Conservation (phyloP, 2,888 invertebrate genomes). For the Sisyra terminalis region DNA sequence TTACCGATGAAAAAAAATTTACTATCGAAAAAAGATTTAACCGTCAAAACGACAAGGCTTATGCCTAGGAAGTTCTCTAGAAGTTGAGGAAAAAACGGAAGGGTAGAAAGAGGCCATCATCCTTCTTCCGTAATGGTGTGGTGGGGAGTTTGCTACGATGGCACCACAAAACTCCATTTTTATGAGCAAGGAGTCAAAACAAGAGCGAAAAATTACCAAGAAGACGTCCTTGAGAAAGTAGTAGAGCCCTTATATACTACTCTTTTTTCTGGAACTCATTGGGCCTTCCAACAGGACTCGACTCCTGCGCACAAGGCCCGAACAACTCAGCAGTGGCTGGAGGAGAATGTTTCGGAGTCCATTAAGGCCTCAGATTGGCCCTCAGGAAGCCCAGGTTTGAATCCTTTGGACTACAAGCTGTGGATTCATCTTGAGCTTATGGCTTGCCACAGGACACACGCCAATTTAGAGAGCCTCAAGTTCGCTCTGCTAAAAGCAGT, state of each 20-base stretch:
- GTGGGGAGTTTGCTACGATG: slow-evolving; percentile 13
- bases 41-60: slow-evolving; percentile 12
- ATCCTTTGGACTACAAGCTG: neutral
- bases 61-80: slow-evolving; percentile 10
- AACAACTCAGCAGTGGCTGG: too few species aligned
- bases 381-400: too few species aligned
- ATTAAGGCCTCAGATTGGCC: too few species aligned
- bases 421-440: too few species aligned
- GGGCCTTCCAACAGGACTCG: too few species aligned
- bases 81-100: slow-evolving; percentile 10
- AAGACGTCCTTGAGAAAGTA: slow-evolving; percentile 10
- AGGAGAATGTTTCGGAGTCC: too few species aligned
- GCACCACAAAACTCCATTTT: slow-evolving; percentile 14
- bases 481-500: too few species aligned
- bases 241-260: slow-evolving; percentile 10
- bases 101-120: slow-evolving; percentile 12
- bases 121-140: slow-evolving; percentile 14
- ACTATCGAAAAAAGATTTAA: slow-evolving; percentile 12
- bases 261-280: too few species aligned
- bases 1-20: slow-evolving; percentile 12
- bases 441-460: too few species aligned
- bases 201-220: slow-evolving; percentile 11
- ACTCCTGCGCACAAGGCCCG: too few species aligned
- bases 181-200: slow-evolving; percentile 14
- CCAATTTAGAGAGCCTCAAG: too few species aligned